These are phyloP conservation scores for Nematopogon swammerdamellus DNA, from an alignment of 2,888 invertebrate species.

Conservation along the genomic window DNA sequence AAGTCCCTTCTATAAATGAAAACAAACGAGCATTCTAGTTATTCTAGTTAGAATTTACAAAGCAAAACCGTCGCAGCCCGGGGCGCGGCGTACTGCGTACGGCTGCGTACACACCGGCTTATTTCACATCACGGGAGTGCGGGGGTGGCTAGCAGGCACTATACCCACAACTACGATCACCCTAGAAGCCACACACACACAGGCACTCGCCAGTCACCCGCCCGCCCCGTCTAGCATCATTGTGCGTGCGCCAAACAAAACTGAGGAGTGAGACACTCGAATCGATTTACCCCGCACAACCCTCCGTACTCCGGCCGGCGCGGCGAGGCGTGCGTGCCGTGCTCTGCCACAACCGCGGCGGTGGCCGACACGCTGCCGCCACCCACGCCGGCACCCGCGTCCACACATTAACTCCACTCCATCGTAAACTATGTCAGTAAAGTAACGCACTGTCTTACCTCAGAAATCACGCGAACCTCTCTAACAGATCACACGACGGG, in stretches of 20 bases:
- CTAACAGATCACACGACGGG: background rate
- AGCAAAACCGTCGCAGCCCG: no score
- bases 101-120: no score
- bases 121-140: no score
- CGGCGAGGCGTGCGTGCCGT: no score
- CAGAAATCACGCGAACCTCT: background rate
- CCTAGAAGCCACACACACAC: background rate
- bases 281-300: background rate
- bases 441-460: background rate
- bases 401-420: background rate
- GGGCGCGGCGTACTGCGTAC: no score
- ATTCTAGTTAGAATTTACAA: no score
- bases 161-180: background rate
- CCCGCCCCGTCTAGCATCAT: background rate
- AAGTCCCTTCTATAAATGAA: no score
- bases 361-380: background rate
- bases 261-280: background rate
- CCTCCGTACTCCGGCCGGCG: background rate
- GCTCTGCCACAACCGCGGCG: no score
- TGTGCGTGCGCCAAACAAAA: background rate
- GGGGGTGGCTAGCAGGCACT: no score
- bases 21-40: no score
- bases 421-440: no score
- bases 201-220: no score
- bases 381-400: background rate